phyloP scores from a whole-genome alignment of 2,888 invertebrate species.

The Rhamnusium bicolor region DNA sequence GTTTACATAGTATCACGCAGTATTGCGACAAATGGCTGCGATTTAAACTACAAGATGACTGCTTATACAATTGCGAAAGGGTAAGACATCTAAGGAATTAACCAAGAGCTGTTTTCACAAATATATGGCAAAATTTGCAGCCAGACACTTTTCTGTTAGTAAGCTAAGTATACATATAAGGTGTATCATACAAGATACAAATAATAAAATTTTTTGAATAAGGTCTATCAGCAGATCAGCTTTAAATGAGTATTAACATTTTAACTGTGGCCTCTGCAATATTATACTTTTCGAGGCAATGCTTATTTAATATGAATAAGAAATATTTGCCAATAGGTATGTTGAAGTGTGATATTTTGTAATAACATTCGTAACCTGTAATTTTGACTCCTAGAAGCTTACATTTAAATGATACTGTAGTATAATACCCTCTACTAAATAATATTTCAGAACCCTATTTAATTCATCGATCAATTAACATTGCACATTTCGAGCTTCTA shows the following conservation, averaged over 20 bases:
- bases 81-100: no score
- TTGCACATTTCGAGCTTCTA: conserved; percentile 9
- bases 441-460: background rate
- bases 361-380: conserved; percentile 14
- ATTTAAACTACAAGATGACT: no score
- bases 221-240: background rate
- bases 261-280: background rate
- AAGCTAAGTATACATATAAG: no score
- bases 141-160: no score
- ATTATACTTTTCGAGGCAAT: background rate
- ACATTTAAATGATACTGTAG: background rate
- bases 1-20: no score
- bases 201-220: background rate
- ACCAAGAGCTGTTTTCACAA: no score
- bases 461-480: conserved; percentile 7
- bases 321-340: conserved; percentile 11
- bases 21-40: no score
- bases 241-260: background rate
- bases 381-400: background rate
- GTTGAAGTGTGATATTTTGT: conserved; percentile 12
- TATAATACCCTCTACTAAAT: conserved; percentile 15
- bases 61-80: no score
- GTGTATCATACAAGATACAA: background rate
- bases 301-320: background rate
- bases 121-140: no score